Conservation (phyloP, 2,113 vertebrate species). For the Gnathonemus echidnorhynchus region DNA sequence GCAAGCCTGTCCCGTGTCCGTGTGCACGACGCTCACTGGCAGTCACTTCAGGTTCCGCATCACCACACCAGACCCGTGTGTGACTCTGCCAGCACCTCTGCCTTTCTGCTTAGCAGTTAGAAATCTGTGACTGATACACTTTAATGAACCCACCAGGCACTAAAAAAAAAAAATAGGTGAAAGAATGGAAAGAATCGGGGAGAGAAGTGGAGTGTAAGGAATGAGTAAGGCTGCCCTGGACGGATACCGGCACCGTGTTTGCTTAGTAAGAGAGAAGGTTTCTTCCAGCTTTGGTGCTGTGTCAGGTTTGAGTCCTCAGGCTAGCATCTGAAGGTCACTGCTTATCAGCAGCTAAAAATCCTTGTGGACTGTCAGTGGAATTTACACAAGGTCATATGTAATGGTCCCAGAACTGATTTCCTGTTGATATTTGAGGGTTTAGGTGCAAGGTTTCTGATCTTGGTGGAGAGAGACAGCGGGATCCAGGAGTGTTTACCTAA, state of each 20-base stretch:
- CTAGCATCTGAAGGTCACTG: conserved; percentile 24
- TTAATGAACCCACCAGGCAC: conserved; percentile 39
- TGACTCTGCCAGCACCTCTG: neutral
- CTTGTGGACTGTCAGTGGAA: conserved; percentile 25
- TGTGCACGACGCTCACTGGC: conserved; percentile 14
- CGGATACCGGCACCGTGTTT: neutral
- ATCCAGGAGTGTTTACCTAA: neutral
- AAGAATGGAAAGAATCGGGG: conserved; percentile 43
- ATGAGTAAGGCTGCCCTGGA: neutral
- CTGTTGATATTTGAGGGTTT: conserved; percentile 21
- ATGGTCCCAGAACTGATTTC: conserved; percentile 23
- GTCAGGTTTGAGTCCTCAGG: conserved; percentile 24
- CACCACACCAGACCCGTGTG: neutral
- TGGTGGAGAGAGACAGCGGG: neutral
- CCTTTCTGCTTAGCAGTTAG: conserved; percentile 30
- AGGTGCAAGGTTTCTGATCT: neutral
- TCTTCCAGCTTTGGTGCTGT: conserved; percentile 1
- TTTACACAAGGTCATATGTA: conserved; percentile 23
- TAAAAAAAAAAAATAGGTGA: conserved; percentile 31
- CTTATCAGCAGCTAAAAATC: conserved; percentile 24
- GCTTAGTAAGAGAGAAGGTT: conserved; percentile 21
- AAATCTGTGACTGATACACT: conserved; percentile 43
- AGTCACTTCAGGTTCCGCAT: neutral
- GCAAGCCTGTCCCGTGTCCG: neutral
- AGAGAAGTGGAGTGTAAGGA: neutral